These are phyloP conservation scores for Aporrectodea caliginosa DNA, from an alignment of 1,140 invertebrate species.

Conservation along the genomic window DNA sequence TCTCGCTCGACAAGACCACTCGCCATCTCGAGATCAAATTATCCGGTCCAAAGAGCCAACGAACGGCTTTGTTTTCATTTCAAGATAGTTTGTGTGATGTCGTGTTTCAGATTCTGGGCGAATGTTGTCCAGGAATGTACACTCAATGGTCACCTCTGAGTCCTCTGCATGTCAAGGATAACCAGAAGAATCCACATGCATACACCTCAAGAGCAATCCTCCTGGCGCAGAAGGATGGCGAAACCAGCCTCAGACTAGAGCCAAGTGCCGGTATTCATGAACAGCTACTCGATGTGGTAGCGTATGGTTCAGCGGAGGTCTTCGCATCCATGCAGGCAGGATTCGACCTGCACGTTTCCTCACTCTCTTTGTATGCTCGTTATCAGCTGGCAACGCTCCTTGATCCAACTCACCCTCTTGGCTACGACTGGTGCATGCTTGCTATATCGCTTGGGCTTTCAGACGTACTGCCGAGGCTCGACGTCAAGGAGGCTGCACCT, in stretches of 20 bases:
- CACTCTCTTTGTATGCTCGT: constrained; percentile 59
- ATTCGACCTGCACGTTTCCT: constrained; percentile 58
- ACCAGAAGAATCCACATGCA: constrained; percentile 60
- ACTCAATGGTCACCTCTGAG: constrained; percentile 67
- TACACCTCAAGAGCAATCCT: constrained; percentile 65
- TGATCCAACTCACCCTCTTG: constrained; percentile 73
- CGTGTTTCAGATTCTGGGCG: constrained; percentile 64
- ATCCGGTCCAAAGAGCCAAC: background rate
- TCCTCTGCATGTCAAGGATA: constrained; percentile 59
- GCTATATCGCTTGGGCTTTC: constrained; percentile 69
- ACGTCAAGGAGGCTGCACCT: constrained; percentile 40
- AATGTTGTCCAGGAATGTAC: constrained; percentile 67
- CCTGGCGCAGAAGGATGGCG: constrained; percentile 58
- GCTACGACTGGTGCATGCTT: constrained; percentile 77
- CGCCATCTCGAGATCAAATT: background rate
- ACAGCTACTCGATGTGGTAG: constrained; percentile 69
- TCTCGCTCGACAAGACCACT: constrained; percentile 62
- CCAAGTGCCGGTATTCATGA: constrained; percentile 59
- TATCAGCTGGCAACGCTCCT: constrained; percentile 62
- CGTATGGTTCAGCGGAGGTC: constrained; percentile 63
- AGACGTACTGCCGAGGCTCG: constrained; percentile 59
- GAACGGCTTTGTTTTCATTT: background rate
- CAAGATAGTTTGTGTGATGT: constrained; percentile 39
- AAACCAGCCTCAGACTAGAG: constrained; percentile 46
- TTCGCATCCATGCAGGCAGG: constrained; percentile 53